Conservation (phyloP, 2,797 vertebrate genomes). For the Sparidentex hasta region DNA sequence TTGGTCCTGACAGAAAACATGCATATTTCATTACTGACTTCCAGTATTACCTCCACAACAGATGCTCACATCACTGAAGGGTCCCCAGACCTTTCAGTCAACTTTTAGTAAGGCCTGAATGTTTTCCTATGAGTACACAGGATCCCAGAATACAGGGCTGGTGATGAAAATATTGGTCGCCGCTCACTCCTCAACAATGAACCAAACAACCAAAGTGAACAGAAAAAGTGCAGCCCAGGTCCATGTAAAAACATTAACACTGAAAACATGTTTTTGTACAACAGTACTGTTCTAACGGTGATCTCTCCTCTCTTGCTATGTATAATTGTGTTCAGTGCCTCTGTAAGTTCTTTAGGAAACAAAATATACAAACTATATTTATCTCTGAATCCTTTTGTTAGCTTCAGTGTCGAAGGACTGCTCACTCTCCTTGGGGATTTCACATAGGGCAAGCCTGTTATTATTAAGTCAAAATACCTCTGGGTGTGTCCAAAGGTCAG, state of each 20-base stretch:
- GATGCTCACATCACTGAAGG: conserved; percentile 33
- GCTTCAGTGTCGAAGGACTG: conserved; percentile 53
- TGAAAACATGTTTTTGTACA: conserved; percentile 47
- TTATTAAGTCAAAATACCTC: conserved; percentile 76
- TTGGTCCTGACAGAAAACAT: conserved; percentile 40
- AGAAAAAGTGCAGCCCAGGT: conserved; percentile 51
- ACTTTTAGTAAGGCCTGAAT: conserved; percentile 55
- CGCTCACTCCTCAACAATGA: conserved; percentile 52
- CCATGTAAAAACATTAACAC: conserved; percentile 35
- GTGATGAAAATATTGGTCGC: conserved; percentile 12
- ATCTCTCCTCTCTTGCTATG: conserved; percentile 53
- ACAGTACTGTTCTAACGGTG: conserved; percentile 50
- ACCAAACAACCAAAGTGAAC: conserved; percentile 72
- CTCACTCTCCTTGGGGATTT: conserved; percentile 54
- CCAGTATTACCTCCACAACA: conserved; percentile 75
- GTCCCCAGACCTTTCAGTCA: conserved; percentile 24
- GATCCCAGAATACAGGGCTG: conserved; percentile 25
- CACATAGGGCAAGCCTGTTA: conserved; percentile 61
- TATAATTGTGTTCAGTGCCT: conserved; percentile 79
- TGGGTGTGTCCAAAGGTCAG: conserved; percentile 65
- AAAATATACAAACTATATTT: conserved; percentile 74
- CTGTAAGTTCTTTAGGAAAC: conserved; percentile 71
- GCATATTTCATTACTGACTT: conserved; percentile 61
- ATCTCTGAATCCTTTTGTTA: conserved; percentile 63
- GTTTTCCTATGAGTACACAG: conserved; percentile 53